Evolutionary conservation across 2,113 vertebrate species (phyloP), one percentile per base, ranked within the genome.

Genomic region (Malurus melanocephalus): DNA sequence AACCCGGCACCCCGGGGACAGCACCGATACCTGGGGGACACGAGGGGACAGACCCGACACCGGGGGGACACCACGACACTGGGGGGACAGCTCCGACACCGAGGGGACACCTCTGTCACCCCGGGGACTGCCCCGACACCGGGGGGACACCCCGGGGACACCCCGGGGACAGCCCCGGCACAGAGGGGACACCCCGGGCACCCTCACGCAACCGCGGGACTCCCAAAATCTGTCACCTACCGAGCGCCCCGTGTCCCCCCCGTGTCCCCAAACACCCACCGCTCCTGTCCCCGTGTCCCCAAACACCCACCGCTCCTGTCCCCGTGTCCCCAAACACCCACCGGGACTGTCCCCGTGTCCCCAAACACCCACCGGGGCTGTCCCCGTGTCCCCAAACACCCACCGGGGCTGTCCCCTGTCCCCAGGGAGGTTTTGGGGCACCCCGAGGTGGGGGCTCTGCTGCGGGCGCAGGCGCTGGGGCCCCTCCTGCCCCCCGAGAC

Each of bases 351-450:
- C 33, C 7, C 33, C 33, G 0, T 11, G 6, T 30, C 60, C 60
- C 40, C 45, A 6, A 22, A 3, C 51, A 43, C 68, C 16, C 38
- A 53, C 11, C 11, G 12, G 28, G 12, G 9, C 38, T 72, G 30
- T n/a, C 4, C 21, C 16, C 23, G 33, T 33, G 33, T 33, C 10
- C 35, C 3, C 62, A 98, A 22, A 3, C 51, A 43, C 68, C 16
- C 38, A 53, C 11, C 10, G 12, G 28, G 12, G 9, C 38, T 72
- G 30, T n/a, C 4, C 21, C 16, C 23, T 33, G 33, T 33, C 10
- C 35, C 3, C 62, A 98, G 97, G 77, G 97, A 97, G 84, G 94
- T 98, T 74, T 84, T 97, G 48, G 95, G 97, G 35, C 91, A 96
- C 87, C 95, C 94, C 10, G 96, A 98, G 40, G 67, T 97, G 42